Percentiles rank a stretch among this genome's conserved stretches.
These are phyloP conservation scores for Cardiocondyla obscurior DNA, from an alignment of 1,140 invertebrate species.

Conservation along the genomic window DNA sequence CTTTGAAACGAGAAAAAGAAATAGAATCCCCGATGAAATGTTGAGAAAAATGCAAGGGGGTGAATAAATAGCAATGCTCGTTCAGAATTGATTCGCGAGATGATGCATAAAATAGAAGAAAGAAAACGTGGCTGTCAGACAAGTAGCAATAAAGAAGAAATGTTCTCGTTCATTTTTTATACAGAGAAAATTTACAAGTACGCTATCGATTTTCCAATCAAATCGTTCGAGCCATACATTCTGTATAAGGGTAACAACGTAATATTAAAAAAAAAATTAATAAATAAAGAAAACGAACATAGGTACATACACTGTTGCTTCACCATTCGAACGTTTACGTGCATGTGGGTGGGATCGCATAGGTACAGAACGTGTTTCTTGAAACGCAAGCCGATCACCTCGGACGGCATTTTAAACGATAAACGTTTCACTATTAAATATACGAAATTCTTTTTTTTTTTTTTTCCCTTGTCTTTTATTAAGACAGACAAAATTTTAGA, in stretches of 20 bases:
- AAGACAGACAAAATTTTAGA: constrained; percentile 4
- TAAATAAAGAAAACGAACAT: background rate
- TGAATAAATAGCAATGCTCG: background rate
- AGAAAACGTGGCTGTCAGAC: background rate
- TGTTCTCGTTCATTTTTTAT: background rate
- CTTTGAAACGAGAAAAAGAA: background rate
- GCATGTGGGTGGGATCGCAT: background rate
- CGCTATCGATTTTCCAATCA: background rate
- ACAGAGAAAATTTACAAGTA: constrained; percentile 2
- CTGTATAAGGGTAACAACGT: background rate
- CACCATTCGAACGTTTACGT: constrained; percentile 16
- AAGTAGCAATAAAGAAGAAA: background rate
- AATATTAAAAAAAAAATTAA: constrained; percentile 1
- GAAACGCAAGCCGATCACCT: constrained; percentile 36
- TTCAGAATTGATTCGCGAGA: background rate
- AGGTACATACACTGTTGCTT: background rate
- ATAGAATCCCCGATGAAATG: too few species aligned
- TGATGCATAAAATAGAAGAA: background rate
- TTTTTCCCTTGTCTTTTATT: too few species aligned
- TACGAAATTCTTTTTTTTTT: background rate
- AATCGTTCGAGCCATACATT: background rate
- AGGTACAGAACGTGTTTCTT: constrained; percentile 18
- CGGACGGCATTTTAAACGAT: background rate
- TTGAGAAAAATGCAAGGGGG: background rate
- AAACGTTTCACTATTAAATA: constrained; percentile 12